phyloP scores from a whole-genome alignment of 2,888 invertebrate genomes.

The Tubulanus polymorphus region DNA sequence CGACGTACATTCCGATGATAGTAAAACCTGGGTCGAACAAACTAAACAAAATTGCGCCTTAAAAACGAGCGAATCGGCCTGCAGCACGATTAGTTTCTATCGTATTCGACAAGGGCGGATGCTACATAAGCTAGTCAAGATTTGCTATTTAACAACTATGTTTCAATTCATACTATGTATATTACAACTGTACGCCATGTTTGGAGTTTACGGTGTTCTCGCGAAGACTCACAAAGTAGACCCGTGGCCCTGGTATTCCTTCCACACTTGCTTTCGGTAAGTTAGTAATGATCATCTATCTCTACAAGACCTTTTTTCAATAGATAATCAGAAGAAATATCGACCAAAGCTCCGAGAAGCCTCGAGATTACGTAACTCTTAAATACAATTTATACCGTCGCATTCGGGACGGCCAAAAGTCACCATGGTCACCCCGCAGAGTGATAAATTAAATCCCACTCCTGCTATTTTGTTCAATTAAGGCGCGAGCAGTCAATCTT shows the following conservation, averaged over 20 bases:
- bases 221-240: conserved; percentile 40
- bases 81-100: conserved; percentile 25
- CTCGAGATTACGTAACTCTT: no score
- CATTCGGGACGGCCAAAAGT: no score
- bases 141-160: conserved; percentile 58
- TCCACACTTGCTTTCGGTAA: conserved; percentile 55
- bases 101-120: conserved; percentile 45
- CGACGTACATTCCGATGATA: conserved; percentile 3
- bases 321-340: no score
- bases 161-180: conserved; percentile 58
- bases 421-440: no score
- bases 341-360: no score
- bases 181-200: conserved; percentile 56
- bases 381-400: no score
- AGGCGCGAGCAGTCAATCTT: no score
- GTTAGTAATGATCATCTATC: no score
- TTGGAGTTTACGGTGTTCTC: conserved; percentile 57
- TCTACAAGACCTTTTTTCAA: no score
- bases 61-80: conserved; percentile 15
- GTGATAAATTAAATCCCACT: no score
- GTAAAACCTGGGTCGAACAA: background rate
- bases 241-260: conserved; percentile 60
- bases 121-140: conserved; percentile 57
- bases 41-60: conserved; percentile 2
- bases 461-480: no score